Conservation (phyloP, 2,888 invertebrate genomes). For the Mesochorus sp. region DNA sequence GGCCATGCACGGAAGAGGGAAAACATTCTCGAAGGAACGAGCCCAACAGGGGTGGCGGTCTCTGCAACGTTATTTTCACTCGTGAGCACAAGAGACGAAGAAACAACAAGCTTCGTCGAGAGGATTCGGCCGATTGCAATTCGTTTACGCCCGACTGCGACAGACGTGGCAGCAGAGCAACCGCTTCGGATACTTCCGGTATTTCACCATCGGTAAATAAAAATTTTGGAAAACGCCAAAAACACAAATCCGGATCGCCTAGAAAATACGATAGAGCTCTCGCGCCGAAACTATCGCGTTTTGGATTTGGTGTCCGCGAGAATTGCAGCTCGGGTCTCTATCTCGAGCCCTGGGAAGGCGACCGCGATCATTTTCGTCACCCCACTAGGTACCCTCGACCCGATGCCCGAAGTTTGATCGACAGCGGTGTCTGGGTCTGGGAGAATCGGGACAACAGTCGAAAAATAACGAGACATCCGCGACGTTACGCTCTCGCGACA, state of each 20-base stretch:
- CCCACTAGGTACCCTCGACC: slow-evolving; percentile 10
- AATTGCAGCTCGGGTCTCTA: slow-evolving; percentile 82
- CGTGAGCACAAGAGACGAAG: slow-evolving; percentile 50
- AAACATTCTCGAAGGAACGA: background rate
- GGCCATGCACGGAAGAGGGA: slow-evolving; percentile 61
- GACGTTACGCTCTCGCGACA: slow-evolving; percentile 82
- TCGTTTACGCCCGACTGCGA: background rate
- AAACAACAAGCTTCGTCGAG: too few species aligned
- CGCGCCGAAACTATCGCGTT: slow-evolving; percentile 76
- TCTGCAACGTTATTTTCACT: slow-evolving; percentile 72
- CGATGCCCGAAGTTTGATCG: slow-evolving; percentile 67
- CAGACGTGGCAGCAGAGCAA: background rate
- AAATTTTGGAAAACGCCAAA: slow-evolving; percentile 37
- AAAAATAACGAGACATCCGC: slow-evolving; percentile 63
- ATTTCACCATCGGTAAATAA: background rate
- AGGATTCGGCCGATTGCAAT: slow-evolving; percentile 7
- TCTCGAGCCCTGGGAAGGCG: slow-evolving; percentile 70
- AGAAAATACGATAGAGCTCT: slow-evolving; percentile 16
- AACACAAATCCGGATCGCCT: slow-evolving; percentile 38
- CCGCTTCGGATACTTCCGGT: slow-evolving; percentile 25
- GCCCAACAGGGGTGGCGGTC: slow-evolving; percentile 49
- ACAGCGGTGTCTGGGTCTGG: slow-evolving; percentile 73
- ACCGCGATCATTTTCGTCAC: slow-evolving; percentile 46
- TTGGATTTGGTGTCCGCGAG: slow-evolving; percentile 82
- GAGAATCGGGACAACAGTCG: slow-evolving; percentile 54